Evolutionary conservation across 2,113 vertebrate genomes (phyloP).

Genomic region (Pachyramphus minor): DNA sequence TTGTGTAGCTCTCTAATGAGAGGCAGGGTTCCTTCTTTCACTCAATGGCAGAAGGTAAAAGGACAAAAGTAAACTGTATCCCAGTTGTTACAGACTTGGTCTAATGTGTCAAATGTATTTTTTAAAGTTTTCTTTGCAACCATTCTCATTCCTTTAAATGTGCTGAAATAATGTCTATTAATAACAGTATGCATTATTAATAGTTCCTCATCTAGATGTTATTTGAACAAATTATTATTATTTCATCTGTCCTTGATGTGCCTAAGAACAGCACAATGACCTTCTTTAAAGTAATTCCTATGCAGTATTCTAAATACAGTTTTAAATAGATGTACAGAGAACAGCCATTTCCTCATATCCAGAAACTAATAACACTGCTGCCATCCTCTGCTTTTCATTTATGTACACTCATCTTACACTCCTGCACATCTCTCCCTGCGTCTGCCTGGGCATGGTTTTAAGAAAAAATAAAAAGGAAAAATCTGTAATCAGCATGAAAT

Average conservation of each 20-base stretch:
- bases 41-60: neutral
- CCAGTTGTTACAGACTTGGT: neutral
- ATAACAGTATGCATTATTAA: neutral
- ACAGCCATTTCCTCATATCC: conserved; percentile 25
- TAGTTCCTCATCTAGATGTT: neutral
- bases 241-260: neutral
- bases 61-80: neutral
- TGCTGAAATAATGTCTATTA: neutral
- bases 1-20: neutral
- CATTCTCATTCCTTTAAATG: neutral
- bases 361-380: conserved; percentile 57
- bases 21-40: neutral
- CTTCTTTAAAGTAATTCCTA: conserved; percentile 14
- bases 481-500: neutral
- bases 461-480: neutral
- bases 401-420: neutral
- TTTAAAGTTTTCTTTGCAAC: neutral
- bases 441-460: neutral
- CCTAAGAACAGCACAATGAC: neutral
- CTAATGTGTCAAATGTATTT: neutral
- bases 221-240: conserved; percentile 14
- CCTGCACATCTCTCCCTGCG: neutral
- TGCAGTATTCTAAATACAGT: neutral
- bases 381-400: conserved; percentile 65
- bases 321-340: neutral